These are phyloP conservation scores for Drosophila villosipedis DNA, from an alignment of 2,888 invertebrate species.

Conservation along the genomic window DNA sequence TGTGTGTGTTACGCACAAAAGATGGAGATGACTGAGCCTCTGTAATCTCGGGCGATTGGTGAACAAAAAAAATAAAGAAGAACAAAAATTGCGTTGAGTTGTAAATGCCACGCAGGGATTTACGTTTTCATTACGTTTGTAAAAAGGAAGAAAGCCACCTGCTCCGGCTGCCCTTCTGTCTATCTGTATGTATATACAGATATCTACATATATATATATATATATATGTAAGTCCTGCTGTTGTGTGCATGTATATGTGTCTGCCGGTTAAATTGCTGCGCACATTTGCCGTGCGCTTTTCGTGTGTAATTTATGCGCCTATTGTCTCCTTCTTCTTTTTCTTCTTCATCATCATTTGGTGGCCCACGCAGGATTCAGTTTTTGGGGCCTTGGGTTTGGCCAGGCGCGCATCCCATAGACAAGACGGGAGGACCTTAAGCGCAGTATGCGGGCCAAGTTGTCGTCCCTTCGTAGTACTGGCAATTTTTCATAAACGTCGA, in stretches of 20 bases:
- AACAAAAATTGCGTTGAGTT: slow-evolving; percentile 74
- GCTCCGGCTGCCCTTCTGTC: slow-evolving; percentile 6
- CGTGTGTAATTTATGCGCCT: slow-evolving; percentile 76
- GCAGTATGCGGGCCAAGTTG: slow-evolving; percentile 26
- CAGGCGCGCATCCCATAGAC: slow-evolving; percentile 6
- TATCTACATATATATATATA: background rate
- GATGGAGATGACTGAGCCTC: slow-evolving; percentile 38
- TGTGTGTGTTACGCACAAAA: slow-evolving; percentile 27
- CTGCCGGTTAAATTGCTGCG: slow-evolving; percentile 34
- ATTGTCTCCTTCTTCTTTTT: slow-evolving; percentile 56
- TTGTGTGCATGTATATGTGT: background rate
- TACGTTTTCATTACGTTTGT: slow-evolving; percentile 78
- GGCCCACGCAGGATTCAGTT: slow-evolving; percentile 25
- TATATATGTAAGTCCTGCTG: background rate
- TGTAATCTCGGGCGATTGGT: slow-evolving; percentile 67
- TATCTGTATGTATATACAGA: background rate
- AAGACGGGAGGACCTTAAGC: background rate
- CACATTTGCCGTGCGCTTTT: slow-evolving; percentile 53
- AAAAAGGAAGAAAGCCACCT: slow-evolving; percentile 42
- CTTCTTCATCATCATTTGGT: slow-evolving; percentile 9
- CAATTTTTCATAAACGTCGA: slow-evolving; percentile 70
- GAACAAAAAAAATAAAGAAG: slow-evolving; percentile 23
- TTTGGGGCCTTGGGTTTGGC: slow-evolving; percentile 1
- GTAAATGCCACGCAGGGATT: slow-evolving; percentile 77
- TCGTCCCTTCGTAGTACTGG: slow-evolving; percentile 56